Conservation (phyloP, 2,797 vertebrate species). For the Thalassophryne amazonica region DNA sequence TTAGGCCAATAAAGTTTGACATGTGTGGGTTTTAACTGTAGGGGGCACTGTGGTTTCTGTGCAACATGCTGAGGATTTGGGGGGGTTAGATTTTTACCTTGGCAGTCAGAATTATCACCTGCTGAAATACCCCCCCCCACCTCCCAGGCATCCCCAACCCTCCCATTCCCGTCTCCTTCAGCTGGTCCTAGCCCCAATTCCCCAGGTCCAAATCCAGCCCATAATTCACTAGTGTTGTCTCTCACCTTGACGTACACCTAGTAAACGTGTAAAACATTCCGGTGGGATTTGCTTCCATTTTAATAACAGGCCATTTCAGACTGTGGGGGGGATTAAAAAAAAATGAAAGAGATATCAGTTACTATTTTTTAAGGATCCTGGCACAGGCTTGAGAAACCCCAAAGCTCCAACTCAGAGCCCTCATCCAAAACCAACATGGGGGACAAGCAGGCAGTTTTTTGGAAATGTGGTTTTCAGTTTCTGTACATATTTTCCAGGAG, state of each 20-base stretch:
- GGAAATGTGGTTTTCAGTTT: conserved; percentile 76
- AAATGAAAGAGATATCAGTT: conserved; percentile 75
- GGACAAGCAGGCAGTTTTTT: conserved; percentile 73
- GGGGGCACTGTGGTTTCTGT: conserved; percentile 73
- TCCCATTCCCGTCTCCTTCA: conserved; percentile 31
- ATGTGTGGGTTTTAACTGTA: conserved; percentile 69
- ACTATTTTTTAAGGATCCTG: conserved; percentile 78
- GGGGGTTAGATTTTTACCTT: conserved; percentile 52
- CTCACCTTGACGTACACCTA: conserved; percentile 80
- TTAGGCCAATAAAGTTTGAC: conserved; percentile 75
- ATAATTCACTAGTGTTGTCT: conserved; percentile 81
- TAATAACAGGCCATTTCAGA: conserved; percentile 76
- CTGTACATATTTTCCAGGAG: conserved; percentile 72
- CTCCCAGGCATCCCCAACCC: background rate
- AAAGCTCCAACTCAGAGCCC: conserved; percentile 51
- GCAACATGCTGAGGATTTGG: conserved; percentile 41
- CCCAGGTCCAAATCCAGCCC: conserved; percentile 67
- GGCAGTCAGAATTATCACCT: conserved; percentile 63
- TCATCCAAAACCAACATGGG: conserved; percentile 80
- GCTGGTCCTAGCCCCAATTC: conserved; percentile 47
- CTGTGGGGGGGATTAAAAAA: conserved; percentile 2
- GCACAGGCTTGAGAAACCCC: conserved; percentile 63
- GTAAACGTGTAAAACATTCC: conserved; percentile 82
- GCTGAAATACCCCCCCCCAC: conserved; percentile 43
- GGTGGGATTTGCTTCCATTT: conserved; percentile 76